phyloP scores from a whole-genome alignment of 30 jellyfish, hydroid and myxozoan genomes.

The Pseudorhiza aurosa region DNA sequence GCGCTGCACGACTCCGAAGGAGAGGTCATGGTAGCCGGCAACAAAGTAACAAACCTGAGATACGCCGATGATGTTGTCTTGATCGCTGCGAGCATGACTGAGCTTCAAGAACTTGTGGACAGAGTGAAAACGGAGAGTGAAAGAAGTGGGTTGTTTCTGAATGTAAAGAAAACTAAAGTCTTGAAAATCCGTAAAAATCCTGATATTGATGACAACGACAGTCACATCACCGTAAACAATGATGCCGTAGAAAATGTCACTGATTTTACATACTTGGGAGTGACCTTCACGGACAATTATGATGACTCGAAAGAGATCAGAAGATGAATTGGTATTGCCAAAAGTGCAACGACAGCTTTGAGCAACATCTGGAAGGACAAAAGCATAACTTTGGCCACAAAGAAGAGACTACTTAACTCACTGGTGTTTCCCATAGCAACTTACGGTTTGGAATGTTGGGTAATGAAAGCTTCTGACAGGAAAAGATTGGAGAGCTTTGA shows the following conservation, averaged over 20 bases:
- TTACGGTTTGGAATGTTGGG: slow-evolving; percentile 50
- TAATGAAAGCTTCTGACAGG: slow-evolving; percentile 13
- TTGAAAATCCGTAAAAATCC: not conserved
- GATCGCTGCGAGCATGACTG: slow-evolving; percentile 8
- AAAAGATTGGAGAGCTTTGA: slow-evolving; percentile 6
- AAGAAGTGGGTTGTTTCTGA: slow-evolving; percentile 3
- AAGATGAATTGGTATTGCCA: slow-evolving; percentile 21
- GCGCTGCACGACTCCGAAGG: slow-evolving; percentile 15
- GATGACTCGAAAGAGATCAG: slow-evolving; percentile 2
- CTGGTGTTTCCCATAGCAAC: slow-evolving; percentile 31
- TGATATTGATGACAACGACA: not conserved
- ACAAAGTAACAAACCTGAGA: slow-evolving; percentile 6
- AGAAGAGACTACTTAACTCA: slow-evolving; percentile 12
- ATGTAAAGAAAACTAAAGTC: slow-evolving; percentile 37
- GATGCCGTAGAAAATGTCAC: slow-evolving; percentile 5
- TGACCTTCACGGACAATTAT: slow-evolving; percentile 4
- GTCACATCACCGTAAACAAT: not conserved
- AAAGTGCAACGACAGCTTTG: slow-evolving; percentile 16
- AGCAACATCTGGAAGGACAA: slow-evolving; percentile 28
- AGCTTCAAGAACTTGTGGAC: slow-evolving; percentile 42
- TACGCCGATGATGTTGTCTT: slow-evolving; percentile 26
- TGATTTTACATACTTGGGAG: slow-evolving; percentile 22
- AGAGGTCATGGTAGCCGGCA: not conserved
- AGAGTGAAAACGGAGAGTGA: slow-evolving; percentile 23
- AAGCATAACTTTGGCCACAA: not conserved